Percentiles rank a stretch among this genome's conserved stretches.
phyloP scores from a whole-genome alignment of 2,888 invertebrate species.

The Theodoxus fluviatilis region DNA sequence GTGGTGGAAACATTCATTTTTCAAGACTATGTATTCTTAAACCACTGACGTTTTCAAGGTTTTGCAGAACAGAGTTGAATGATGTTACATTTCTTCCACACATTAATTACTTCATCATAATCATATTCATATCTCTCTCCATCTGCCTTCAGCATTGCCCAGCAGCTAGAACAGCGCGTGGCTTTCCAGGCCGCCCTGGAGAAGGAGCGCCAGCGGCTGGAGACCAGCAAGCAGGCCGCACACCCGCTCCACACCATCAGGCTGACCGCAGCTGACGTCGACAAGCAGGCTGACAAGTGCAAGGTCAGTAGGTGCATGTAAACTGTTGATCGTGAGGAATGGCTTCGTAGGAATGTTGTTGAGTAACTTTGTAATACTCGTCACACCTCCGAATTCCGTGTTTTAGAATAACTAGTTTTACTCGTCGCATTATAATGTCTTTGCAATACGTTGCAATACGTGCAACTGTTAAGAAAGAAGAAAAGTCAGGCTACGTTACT shows the following conservation, averaged over 20 bases:
- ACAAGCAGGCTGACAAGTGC: constrained; percentile 80
- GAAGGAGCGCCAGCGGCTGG: constrained; percentile 82
- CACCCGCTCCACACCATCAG: constrained; percentile 41
- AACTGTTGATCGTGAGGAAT: too few species aligned
- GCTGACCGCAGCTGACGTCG: constrained; percentile 80
- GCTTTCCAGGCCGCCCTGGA: constrained; percentile 82
- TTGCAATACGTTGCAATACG: neutral
- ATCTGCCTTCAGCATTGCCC: too few species aligned
- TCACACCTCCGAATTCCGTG: too few species aligned
- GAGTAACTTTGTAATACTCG: neutral
- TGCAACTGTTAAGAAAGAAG: too few species aligned
- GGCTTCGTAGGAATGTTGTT: neutral
- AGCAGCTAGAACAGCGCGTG: constrained; percentile 72
- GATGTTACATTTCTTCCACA: neutral
- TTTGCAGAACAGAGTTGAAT: neutral
- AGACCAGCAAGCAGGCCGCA: constrained; percentile 67
- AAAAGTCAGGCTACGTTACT: too few species aligned
- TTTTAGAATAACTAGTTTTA: too few species aligned
- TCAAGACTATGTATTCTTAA: too few species aligned
- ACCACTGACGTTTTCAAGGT: too few species aligned
- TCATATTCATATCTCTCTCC: too few species aligned
- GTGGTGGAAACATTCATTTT: neutral
- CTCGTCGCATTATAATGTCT: too few species aligned
- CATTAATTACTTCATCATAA: too few species aligned
- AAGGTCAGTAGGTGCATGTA: constrained; percentile 68